A percentile compares a stretch with the other conserved stretches of the same genome.
Conservation (phyloP, 2,888 invertebrate species). For the Lycaena phlaeas region DNA sequence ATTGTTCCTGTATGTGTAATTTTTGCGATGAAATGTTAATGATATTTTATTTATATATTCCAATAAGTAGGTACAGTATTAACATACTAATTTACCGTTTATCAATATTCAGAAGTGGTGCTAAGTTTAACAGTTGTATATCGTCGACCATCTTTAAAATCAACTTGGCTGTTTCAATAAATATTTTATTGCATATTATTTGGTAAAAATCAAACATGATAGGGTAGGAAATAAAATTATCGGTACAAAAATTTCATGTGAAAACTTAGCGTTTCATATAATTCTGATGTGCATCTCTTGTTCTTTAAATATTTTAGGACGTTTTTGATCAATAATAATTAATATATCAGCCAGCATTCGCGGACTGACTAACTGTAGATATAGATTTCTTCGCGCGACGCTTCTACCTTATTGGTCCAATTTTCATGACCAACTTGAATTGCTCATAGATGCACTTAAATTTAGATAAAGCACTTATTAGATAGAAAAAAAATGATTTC, state of each 20-base stretch:
- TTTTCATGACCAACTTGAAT: slow-evolving; percentile 41
- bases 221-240: not conserved
- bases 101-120: slow-evolving; percentile 2
- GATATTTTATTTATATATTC: slow-evolving; percentile 5
- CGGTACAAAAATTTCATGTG: slow-evolving; percentile 28
- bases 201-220: no score
- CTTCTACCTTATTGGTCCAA: slow-evolving; percentile 45
- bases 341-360: slow-evolving; percentile 2
- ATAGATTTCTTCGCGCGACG: slow-evolving; percentile 29
- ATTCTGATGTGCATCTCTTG: slow-evolving; percentile 4
- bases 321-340: not conserved
- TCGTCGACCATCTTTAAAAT: not conserved
- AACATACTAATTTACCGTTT: not conserved
- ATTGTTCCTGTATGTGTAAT: slow-evolving; percentile 7
- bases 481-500: slow-evolving; percentile 35
- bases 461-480: slow-evolving; percentile 52
- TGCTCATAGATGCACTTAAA: slow-evolving; percentile 62
- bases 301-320: slow-evolving; percentile 3
- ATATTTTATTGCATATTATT: not conserved
- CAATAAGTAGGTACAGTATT: slow-evolving; percentile 4
- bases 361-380: slow-evolving; percentile 21
- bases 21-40: slow-evolving; percentile 3
- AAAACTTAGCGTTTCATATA: slow-evolving; percentile 38
- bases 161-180: not conserved
- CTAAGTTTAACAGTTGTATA: slow-evolving; percentile 1